phyloP scores from a whole-genome alignment of 2,113 vertebrate species.

The Philantomba maxwellii region DNA sequence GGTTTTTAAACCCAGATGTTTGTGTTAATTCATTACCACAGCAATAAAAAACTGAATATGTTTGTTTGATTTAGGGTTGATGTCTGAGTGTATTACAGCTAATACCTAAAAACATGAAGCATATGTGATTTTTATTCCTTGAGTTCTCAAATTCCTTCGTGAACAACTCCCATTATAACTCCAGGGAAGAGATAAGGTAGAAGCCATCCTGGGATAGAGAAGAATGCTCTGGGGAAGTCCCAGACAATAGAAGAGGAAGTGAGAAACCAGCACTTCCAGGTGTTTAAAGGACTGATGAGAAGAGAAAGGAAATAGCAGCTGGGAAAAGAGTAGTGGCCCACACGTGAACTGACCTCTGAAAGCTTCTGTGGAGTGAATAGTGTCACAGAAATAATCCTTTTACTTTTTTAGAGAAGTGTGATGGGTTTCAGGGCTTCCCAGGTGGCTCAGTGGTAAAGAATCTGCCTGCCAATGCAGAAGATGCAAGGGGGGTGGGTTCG shows the following conservation, averaged over 20 bases:
- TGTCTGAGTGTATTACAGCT: neutral
- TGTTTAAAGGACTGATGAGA: neutral
- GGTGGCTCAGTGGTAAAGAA: neutral
- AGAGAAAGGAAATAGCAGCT: neutral
- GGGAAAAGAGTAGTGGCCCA: neutral
- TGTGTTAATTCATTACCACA: neutral
- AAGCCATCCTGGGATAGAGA: neutral
- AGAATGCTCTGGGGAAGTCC: neutral
- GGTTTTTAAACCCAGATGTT: neutral
- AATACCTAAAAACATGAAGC: neutral
- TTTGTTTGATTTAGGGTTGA: neutral
- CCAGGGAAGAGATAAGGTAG: neutral
- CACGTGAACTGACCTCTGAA: neutral
- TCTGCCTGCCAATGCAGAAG: neutral
- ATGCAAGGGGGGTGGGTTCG: neutral
- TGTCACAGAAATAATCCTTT: neutral
- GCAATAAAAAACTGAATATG: neutral
- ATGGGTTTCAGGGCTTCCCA: neutral
- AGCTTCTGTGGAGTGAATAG: neutral
- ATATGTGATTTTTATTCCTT: neutral
- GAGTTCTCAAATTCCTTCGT: neutral
- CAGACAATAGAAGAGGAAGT: neutral
- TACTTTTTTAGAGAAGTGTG: neutral
- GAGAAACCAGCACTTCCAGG: neutral
- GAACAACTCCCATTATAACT: neutral